Conservation (phyloP, 2,888 invertebrate genomes). For the Temnothorax rugatulus region DNA sequence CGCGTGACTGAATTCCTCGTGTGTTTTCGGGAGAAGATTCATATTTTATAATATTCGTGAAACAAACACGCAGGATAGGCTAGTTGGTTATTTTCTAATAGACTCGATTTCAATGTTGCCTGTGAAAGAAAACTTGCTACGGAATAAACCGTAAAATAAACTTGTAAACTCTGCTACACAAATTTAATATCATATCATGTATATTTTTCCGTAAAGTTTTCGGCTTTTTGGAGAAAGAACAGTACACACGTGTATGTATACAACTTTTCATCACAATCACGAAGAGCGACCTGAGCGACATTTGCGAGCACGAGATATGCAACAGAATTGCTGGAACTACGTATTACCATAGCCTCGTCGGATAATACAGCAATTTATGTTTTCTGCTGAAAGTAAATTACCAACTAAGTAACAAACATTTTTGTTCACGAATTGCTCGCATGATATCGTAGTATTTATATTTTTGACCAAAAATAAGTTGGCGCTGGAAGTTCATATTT, state of each 20-base stretch:
- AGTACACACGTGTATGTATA: background rate
- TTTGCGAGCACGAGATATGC: background rate
- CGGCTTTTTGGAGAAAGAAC: background rate
- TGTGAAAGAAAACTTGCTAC: background rate
- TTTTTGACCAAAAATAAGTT: too few species aligned
- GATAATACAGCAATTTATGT: background rate
- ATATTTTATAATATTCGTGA: slow-evolving; percentile 85
- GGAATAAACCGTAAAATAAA: background rate
- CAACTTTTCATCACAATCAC: background rate
- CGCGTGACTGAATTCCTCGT: slow-evolving; percentile 94
- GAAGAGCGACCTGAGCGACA: too few species aligned
- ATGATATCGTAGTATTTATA: too few species aligned
- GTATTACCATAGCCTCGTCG: background rate
- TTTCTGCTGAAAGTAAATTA: background rate
- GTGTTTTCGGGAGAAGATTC: slow-evolving; percentile 93
- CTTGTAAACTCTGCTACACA: background rate
- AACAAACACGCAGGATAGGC: background rate
- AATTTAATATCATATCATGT: background rate
- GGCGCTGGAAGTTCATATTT: too few species aligned
- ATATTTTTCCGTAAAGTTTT: background rate
- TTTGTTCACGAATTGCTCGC: background rate
- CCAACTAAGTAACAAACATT: background rate
- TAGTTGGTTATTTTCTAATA: background rate
- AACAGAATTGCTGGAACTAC: background rate
- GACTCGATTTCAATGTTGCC: background rate